Evolutionary conservation across 2,113 vertebrate genomes (phyloP).

Genomic region (Anoura caudifer): DNA sequence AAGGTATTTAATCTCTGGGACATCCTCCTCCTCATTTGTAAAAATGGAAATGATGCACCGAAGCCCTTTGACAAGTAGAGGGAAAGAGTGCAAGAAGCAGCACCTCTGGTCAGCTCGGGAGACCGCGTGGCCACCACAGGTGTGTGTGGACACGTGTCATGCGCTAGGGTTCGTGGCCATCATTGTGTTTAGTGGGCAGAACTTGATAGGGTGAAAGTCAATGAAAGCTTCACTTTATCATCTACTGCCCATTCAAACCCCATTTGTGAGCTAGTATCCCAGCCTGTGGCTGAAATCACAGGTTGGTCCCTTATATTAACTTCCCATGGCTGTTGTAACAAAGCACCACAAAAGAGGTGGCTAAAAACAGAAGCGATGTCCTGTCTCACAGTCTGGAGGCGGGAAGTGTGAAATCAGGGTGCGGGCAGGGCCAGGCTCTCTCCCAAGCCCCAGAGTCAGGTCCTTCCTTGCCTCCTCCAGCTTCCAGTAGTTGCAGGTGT

Average conservation of each 20-base stretch:
- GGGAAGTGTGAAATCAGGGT: neutral
- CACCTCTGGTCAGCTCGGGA: neutral
- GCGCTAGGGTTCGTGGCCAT: neutral
- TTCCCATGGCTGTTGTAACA: neutral
- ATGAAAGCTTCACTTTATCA: neutral
- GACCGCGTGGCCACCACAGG: neutral
- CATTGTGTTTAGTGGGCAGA: neutral
- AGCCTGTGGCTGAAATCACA: neutral
- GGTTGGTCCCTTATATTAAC: neutral
- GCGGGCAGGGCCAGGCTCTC: neutral
- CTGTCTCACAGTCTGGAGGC: neutral
- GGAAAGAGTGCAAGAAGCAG: neutral
- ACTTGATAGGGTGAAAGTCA: neutral
- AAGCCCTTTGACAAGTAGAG: neutral
- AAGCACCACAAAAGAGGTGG: neutral
- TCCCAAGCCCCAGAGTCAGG: rapidly evolving
- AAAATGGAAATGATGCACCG: neutral
- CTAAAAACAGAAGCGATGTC: neutral
- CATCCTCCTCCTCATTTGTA: neutral
- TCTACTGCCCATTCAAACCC: neutral
- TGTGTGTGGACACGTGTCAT: neutral
- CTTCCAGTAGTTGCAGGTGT: neutral
- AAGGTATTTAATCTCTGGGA: neutral
- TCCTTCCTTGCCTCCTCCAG: neutral
- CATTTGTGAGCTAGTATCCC: neutral